Percentiles rank a stretch among this genome's conserved stretches.
These are phyloP conservation scores for Lottia scabra DNA, from an alignment of 2,888 invertebrate genomes.

Conservation along the genomic window DNA sequence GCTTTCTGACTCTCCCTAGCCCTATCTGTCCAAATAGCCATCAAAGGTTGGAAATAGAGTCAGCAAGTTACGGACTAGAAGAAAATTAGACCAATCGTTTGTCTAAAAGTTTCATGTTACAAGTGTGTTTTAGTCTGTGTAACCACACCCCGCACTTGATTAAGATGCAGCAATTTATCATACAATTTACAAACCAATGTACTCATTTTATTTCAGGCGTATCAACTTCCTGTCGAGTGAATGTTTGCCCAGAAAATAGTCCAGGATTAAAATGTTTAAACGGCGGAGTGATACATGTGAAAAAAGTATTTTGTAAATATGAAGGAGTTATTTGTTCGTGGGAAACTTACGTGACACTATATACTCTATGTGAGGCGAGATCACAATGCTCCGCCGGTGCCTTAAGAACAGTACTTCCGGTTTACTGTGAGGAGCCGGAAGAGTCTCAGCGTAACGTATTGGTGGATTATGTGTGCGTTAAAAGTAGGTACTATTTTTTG, in stretches of 20 bases:
- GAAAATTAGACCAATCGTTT: too few species aligned
- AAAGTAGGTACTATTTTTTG: slow-evolving; percentile 18
- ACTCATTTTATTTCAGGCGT: neutral
- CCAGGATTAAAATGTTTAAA: slow-evolving; percentile 22
- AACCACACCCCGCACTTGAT: too few species aligned
- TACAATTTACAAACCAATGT: too few species aligned
- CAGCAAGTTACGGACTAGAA: too few species aligned
- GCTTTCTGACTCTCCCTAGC: too few species aligned
- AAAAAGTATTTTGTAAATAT: slow-evolving; percentile 17
- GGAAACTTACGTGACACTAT: slow-evolving; percentile 24
- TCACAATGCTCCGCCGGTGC: slow-evolving; percentile 26
- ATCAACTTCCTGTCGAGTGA: slow-evolving; percentile 19
- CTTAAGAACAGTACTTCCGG: slow-evolving; percentile 24
- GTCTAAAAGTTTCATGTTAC: too few species aligned
- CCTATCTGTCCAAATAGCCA: too few species aligned
- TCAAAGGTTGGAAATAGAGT: too few species aligned
- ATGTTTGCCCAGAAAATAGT: slow-evolving; percentile 27
- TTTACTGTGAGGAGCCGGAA: slow-evolving; percentile 16
- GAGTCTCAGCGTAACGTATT: slow-evolving; percentile 22
- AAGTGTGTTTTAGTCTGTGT: too few species aligned
- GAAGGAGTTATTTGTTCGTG: slow-evolving; percentile 17
- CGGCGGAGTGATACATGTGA: slow-evolving; percentile 24
- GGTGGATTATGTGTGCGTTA: slow-evolving; percentile 29
- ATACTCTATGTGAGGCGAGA: slow-evolving; percentile 29
- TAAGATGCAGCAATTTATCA: too few species aligned